These are phyloP conservation scores for Phymanthus crucifer DNA, from an alignment of 92 coral and sea anemone genomes.

Conservation along the genomic window DNA sequence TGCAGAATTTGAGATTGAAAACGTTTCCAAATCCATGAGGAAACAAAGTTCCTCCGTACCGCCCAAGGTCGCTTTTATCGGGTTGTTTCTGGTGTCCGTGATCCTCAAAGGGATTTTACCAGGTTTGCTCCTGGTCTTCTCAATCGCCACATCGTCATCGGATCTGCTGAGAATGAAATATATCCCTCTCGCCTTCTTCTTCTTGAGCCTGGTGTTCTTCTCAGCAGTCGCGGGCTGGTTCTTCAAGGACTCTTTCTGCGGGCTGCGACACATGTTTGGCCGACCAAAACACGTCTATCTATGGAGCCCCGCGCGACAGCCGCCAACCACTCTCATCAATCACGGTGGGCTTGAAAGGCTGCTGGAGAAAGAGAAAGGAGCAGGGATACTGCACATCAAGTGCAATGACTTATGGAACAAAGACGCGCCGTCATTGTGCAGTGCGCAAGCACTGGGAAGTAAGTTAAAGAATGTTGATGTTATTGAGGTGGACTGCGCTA, in stretches of 20 bases:
- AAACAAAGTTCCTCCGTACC: slow-evolving; percentile 31
- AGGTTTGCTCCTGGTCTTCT: slow-evolving; percentile 40
- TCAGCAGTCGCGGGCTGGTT: slow-evolving; percentile 87
- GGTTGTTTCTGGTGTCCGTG: slow-evolving; percentile 57
- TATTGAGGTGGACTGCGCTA: slow-evolving; percentile 27
- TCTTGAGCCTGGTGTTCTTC: slow-evolving; percentile 88
- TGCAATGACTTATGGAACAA: slow-evolving; percentile 54
- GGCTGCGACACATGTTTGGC: slow-evolving; percentile 23
- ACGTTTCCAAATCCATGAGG: slow-evolving; percentile 44
- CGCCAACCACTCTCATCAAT: slow-evolving; percentile 53
- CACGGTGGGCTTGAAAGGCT: slow-evolving; percentile 73
- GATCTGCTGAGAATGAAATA: slow-evolving; percentile 75
- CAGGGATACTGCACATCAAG: slow-evolving; percentile 32
- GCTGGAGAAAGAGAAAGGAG: slow-evolving; percentile 40
- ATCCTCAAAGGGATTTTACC: slow-evolving; percentile 75
- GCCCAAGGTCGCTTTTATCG: slow-evolving; percentile 42
- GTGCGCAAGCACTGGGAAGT: slow-evolving; percentile 23
- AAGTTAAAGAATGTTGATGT: slow-evolving; percentile 24
- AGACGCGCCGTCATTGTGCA: slow-evolving; percentile 23
- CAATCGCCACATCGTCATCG: slow-evolving; percentile 55
- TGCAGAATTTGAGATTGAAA: slow-evolving; percentile 76
- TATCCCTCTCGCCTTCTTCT: slow-evolving; percentile 87
- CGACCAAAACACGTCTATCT: background rate
- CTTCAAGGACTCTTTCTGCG: slow-evolving; percentile 66
- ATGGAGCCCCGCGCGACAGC: slow-evolving; percentile 1